Base-by-base conservation (phyloP, 2,888 invertebrate species). In the Pecten maximus region DNA sequence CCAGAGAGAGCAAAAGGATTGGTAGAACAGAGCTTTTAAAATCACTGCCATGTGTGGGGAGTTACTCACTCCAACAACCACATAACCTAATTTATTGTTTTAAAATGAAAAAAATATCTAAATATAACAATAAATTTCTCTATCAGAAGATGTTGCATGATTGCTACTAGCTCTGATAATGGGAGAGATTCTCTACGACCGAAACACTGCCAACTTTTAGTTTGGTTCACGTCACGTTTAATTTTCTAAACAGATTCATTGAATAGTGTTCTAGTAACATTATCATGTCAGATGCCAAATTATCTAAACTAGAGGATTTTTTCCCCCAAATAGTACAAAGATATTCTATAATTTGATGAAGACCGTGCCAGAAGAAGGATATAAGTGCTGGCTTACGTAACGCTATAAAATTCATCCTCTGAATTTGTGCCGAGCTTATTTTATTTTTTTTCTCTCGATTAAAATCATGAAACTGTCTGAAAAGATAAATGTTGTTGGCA, bases 171-270 rank as follows among this genome's bases (percentile, higher is more conserved):
- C 28, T 10, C 44, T 74, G 74, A 16, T 0, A 74, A 35, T 28
- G 35, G 35, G 35, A 35, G 74, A 74, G 8, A 2, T 35, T 74
- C 35, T 6, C 6, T 35, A 19, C 28, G 35, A 74, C 74, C 6
- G 8, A 35, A 74, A 19, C 35, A 0, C 12, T 74, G 74, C 74
- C 74, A 74, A 74, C 74, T 74, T 74, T 28, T 74, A 35, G 1
- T 28, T 60, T n/a, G n/a, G 60, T 74, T 74, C 74, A 74, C 2
- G 35, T 28, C 74, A 28, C 35, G 28, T 74, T 74, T 74, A 74
- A 35, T 74, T 74, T 74, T 74, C 74, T 35, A 74, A 74, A 74
- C 28, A 74, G 74, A 74, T 74, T 74, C 74, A 28, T 74, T 35
- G 28, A 74, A 74, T 74, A 28, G 10, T 74, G 8, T 74, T 12